Percentiles rank a stretch among this genome's conserved stretches.
phyloP scores from a whole-genome alignment of 2,888 invertebrate species.

The Synanthedon tipuliformis region DNA sequence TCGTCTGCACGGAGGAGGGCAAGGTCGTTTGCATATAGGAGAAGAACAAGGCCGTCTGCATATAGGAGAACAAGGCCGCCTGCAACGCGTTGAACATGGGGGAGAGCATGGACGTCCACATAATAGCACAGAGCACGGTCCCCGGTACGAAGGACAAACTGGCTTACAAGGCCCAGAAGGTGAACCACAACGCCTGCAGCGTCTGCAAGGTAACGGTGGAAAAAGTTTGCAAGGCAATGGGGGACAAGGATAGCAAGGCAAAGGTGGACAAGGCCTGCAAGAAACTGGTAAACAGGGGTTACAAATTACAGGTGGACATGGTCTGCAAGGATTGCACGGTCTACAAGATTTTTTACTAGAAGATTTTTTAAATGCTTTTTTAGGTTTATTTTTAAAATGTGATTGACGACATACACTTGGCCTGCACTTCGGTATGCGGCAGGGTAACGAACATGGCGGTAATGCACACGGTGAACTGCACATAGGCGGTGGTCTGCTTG shows the following conservation, averaged over 20 bases:
- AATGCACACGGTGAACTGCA: conserved; percentile 1
- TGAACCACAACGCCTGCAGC: conserved; percentile 10
- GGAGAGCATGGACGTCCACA: not conserved
- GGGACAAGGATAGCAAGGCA: not conserved
- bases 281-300: not conserved
- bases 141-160: not conserved
- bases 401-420: conserved; percentile 3
- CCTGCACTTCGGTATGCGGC: conserved; percentile 9
- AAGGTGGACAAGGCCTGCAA: conserved; percentile 8
- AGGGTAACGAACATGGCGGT: conserved; percentile 9
- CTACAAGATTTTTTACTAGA: conserved; percentile 24
- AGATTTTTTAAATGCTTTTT: no score
- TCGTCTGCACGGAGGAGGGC: conserved; percentile 38
- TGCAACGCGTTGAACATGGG: conserved; percentile 12
- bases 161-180: conserved; percentile 1
- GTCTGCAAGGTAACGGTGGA: conserved; percentile 11
- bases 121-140: no score
- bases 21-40: conserved; percentile 37
- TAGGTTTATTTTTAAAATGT: conserved; percentile 10
- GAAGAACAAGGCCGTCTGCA: conserved; percentile 14
- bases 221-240: not conserved
- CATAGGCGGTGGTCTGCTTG: conserved; percentile 7
- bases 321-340: conserved; percentile 9
- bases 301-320: not conserved
- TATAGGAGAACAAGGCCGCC: conserved; percentile 30